Base-by-base conservation (phyloP, 2,113 vertebrate species). In the Platichthys stellatus region DNA sequence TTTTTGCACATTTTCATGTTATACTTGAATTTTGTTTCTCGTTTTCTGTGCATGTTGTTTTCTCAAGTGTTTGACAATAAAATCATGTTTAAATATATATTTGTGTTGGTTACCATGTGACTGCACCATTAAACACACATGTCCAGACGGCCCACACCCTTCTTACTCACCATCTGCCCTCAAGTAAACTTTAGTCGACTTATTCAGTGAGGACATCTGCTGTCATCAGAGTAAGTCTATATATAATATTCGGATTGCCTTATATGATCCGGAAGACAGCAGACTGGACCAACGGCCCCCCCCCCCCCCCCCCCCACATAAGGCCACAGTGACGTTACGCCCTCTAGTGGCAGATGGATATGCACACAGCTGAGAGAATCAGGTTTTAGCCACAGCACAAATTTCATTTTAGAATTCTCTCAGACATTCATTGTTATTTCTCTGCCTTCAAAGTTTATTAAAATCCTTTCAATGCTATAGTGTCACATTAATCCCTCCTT, bases 311-410 rank as follows among this genome's bases (percentile, higher is more conserved):
- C 23, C 14, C 10, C 26, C 23, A 43, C 38, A n/a, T 40, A 2
- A 17, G 4, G 38, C 0, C 18, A 69, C 60, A 20, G 79, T 57
- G 62, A 45, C 66, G 53, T 49, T 62, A 6, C 75, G n/a, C 89
- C 89, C 83, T 70, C 89, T 85, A 61, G 87, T 81, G 86, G 86
- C 18, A 47, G 59, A 51, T 31, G 4, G 70, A 26, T 2, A 21
- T 3, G 17, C 21, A 56, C 11, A 51, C 71, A 74, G 26, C 53
- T 20, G 53, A 61, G 47, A n/a, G 15, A 64, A n/a, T 14, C 15
- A n/a, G 43, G 4, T 40, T 58, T 68, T 12, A 54, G 26, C 58
- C 47, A 35, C 2, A 14, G 14, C 45, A 13, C 38, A n/a, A 5
- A n/a, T 6, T 40, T 40, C 18, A 38, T 17, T 60, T 62, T 9